A percentile compares a stretch with the other conserved stretches of the same genome.
Evolutionary conservation across 2,113 vertebrate species (phyloP).

Genomic region (Scolopax mira): DNA sequence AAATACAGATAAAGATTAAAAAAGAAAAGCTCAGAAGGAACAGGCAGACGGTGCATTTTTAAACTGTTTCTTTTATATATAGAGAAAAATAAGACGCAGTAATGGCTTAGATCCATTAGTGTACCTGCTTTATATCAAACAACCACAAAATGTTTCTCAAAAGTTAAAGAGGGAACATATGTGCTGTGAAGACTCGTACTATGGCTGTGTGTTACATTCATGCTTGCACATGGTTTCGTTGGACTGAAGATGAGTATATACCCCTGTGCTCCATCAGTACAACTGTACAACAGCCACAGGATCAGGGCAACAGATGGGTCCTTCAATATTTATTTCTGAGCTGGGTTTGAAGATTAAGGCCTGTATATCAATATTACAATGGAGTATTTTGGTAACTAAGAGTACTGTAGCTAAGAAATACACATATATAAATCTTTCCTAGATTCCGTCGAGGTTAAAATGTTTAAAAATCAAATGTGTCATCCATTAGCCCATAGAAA

Average conservation of each 20-base stretch:
- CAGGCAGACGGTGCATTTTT: not conserved
- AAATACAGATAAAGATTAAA: not conserved
- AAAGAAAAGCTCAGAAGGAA: not conserved
- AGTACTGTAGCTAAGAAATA: not conserved
- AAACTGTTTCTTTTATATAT: not conserved
- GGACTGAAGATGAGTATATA: not conserved
- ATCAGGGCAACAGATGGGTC: not conserved
- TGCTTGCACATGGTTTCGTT: fast-evolving
- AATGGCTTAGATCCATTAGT: not conserved
- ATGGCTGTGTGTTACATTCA: fast-evolving
- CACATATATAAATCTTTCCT: not conserved
- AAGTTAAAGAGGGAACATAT: not conserved
- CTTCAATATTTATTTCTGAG: not conserved
- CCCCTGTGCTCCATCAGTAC: not conserved
- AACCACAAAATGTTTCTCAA: not conserved
- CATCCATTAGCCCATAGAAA: not conserved
- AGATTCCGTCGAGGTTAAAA: not conserved
- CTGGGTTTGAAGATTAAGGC: not conserved
- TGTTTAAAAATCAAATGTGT: not conserved
- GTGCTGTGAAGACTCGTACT: not conserved
- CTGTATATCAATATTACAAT: not conserved
- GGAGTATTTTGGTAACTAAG: not conserved
- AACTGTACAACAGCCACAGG: not conserved
- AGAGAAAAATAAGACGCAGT: not conserved
- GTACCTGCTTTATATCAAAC: not conserved